Base-by-base conservation (phyloP, 1,140 invertebrate species). In the Kradibia gibbosae region DNA sequence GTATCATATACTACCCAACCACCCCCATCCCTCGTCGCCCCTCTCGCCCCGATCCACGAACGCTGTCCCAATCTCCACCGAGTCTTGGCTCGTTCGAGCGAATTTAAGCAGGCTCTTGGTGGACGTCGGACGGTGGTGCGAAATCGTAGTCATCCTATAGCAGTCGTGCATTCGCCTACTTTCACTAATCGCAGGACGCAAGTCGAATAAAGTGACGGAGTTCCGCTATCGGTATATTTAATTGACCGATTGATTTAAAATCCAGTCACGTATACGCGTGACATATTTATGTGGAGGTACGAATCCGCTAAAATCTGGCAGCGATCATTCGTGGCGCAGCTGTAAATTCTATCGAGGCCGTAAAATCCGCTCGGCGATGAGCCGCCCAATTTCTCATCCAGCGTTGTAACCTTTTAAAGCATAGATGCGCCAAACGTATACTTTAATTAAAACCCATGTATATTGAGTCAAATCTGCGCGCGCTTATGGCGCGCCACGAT, bases 111-210 rank as follows among this genome's bases (percentile, higher is more conserved):
- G n/a, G n/a, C n/a, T n/a, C n/a, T n/a, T n/a, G n/a, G n/a, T n/a
- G n/a, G n/a, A n/a, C n/a, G n/a, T 11, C 25, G 20, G 22, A 11
- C 57, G 39, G n/a, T 39, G 50, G 22, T 72, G 74, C 53, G 42
- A 81, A 81, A 77, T 81, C 55, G 77, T 34, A 67, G 28, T 81
- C 80, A n/a, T n/a, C n/a, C 34, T 48, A 57, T n/a, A 39, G 48
- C 31, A 3, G 15, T 25, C 31, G 55, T 28, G 28, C 39, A 57
- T 31, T n/a, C 55, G 31, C 39, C 34, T 28, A 81, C 80, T 81
- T 81, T 81, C 80, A 81, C 80, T 81, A 73, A 8, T n/a, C 73
- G 73, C 36, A 42, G 22, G 50, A 67, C 80, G 55, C 28, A 42
- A 75, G 28, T 36, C 36, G 53, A 73, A 20, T 34, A 28, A 22